Base-by-base conservation (phyloP, 2,888 invertebrate genomes). In the Stomorhina lunata region DNA sequence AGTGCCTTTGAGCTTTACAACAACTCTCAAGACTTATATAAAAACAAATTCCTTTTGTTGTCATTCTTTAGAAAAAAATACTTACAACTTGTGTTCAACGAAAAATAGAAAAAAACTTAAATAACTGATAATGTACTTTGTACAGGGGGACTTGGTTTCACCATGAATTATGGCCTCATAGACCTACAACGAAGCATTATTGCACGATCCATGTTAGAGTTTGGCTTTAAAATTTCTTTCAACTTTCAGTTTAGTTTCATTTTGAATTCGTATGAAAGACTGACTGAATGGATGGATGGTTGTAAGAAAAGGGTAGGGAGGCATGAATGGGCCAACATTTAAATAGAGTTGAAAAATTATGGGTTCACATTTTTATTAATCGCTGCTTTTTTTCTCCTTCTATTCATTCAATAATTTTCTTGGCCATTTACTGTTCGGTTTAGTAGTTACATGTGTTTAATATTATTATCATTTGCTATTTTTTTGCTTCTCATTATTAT, bases 181-280 rank as follows among this genome's bases (percentile, higher is more conserved):
- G 85, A 85, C 85, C 85, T 78, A 84, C 85, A 81, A 82, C 81
- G 83, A 80, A 77, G 84, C 82, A 84, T 84, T 80, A 78, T 75
- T 84, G 84, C 85, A 84, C 84, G 84, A 84, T 84, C 81, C 66
- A 53, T 82, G 79, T 79, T 71, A 20, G 73, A 76, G 71, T 61
- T 79, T 50, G 29, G 61, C 77, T n/a, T n/a, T n/a, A n/a, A n/a
- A n/a, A 55, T 68, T 77, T 68, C 68, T 68, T 61, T 29, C 43
- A 43, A n/a, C 12, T 43, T 43, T 55, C 2, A 22, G 72, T 72
- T 79, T 22, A 40, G 34, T 72, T 66, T 57, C 29, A 50, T 15
- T 61, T 43, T 63, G 50, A 20, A 69, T 50, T 72, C 40, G 50
- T 37, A 17, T 7, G 17, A 59, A 59, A 34, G 17, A 29, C n/a